phyloP scores from a whole-genome alignment of 2,888 invertebrate species.

The Callosobruchus maculatus region DNA sequence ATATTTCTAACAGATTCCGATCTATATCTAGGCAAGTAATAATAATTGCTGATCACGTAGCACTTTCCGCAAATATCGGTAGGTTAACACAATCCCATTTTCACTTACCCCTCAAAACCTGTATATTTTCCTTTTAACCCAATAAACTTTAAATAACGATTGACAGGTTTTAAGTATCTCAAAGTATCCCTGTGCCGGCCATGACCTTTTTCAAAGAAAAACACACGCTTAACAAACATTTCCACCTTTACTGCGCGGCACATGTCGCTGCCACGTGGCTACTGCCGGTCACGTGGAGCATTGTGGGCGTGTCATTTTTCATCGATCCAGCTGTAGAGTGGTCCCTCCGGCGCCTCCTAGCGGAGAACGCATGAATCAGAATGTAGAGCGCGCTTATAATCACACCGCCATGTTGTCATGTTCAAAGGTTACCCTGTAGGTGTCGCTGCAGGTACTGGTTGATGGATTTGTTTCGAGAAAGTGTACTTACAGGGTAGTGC shows the following conservation, averaged over 20 bases:
- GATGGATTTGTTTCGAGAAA: background rate
- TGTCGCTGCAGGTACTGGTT: background rate
- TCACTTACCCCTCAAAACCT: no score
- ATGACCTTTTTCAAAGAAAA: background rate
- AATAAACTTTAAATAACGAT: no score
- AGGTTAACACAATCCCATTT: no score
- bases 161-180: no score
- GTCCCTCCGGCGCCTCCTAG: background rate
- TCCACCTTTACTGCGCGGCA: background rate
- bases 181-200: background rate
- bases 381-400: background rate
- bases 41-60: no score
- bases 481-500: no score
- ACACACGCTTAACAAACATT: background rate
- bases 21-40: no score
- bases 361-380: background rate
- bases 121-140: no score
- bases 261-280: background rate
- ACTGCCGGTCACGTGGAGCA: background rate
- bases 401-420: background rate
- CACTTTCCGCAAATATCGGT: no score
- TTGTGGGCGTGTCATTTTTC: background rate
- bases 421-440: background rate
- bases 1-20: no score
- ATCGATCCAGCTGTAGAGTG: background rate